Conservation (phyloP, 1,140 invertebrate species). For the Drosophila truncata region DNA sequence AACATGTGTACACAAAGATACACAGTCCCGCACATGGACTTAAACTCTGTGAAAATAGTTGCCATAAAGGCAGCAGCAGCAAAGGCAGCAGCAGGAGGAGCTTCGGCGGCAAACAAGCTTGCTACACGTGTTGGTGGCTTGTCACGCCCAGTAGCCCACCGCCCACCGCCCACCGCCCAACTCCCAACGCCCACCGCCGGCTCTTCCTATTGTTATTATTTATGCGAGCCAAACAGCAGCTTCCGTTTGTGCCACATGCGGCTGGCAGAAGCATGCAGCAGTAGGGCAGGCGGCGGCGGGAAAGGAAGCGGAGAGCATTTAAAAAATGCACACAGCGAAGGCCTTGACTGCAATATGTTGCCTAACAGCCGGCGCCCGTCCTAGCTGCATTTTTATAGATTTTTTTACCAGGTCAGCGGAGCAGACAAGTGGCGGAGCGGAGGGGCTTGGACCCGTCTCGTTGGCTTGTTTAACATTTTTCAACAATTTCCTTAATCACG, state of each 20-base stretch:
- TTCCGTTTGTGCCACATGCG: conserved; percentile 81
- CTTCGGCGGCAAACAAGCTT: conserved; percentile 48
- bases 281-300: conserved; percentile 26
- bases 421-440: conserved; percentile 12
- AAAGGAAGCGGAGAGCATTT: conserved; percentile 72
- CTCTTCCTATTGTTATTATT: conserved; percentile 74
- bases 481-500: conserved; percentile 82
- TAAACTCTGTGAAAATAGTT: conserved; percentile 69
- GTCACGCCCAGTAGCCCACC: conserved; percentile 52
- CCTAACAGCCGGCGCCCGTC: conserved; percentile 65
- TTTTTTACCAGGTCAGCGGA: conserved; percentile 76
- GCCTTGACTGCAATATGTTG: conserved; percentile 83
- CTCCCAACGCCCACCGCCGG: conserved; percentile 4
- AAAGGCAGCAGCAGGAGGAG: conserved; percentile 2
- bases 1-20: conserved; percentile 63
- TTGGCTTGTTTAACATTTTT: conserved; percentile 80
- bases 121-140: conserved; percentile 72
- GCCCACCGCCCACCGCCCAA: conserved; percentile 1
- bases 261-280: conserved; percentile 52
- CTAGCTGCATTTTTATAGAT: conserved; percentile 73
- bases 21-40: conserved; percentile 28
- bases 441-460: conserved; percentile 30
- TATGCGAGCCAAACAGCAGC: conserved; percentile 82
- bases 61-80: conserved; percentile 55
- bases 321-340: conserved; percentile 80